Conservation (phyloP, 2,113 vertebrate genomes). For the Oncorhynchus gorbuscha region DNA sequence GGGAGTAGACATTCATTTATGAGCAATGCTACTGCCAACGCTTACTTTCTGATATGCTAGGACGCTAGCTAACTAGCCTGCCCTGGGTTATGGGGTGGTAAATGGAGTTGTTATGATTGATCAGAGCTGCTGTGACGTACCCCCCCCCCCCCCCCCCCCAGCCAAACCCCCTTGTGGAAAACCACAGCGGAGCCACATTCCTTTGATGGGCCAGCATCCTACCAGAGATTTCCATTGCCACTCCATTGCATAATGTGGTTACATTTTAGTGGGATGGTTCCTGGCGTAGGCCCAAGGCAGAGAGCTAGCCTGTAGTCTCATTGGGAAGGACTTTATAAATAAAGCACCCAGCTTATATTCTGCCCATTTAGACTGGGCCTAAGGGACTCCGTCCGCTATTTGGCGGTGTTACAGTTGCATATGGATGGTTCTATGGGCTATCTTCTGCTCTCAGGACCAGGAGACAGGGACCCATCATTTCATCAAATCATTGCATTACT, state of each 20-base stretch:
- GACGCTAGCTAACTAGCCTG: background rate
- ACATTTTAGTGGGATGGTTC: conserved; percentile 6
- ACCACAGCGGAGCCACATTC: conserved; percentile 4
- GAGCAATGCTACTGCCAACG: conserved; percentile 14
- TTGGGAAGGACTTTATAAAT: conserved; percentile 30
- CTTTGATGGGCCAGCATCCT: conserved; percentile 3
- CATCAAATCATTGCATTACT: background rate
- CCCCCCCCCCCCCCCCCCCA: background rate
- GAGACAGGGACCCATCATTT: background rate
- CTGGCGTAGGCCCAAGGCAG: conserved; percentile 16
- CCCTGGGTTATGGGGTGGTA: conserved; percentile 9
- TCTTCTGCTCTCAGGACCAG: background rate
- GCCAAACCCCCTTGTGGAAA: conserved; percentile 8
- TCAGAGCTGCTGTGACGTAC: conserved; percentile 1
- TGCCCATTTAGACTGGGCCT: background rate
- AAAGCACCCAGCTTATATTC: conserved; percentile 22
- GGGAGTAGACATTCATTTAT: conserved; percentile 13
- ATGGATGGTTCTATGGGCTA: background rate
- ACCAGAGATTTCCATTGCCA: conserved; percentile 16
- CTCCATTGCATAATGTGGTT: conserved; percentile 27
- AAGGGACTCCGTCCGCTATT: background rate
- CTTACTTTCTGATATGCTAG: conserved; percentile 2
- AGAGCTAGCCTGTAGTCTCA: conserved; percentile 9
- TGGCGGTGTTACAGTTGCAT: background rate
- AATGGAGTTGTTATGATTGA: conserved; percentile 20